A percentile compares a stretch with the other conserved stretches of the same genome.
Conservation (phyloP, 2,797 vertebrate species). For the Novumbra hubbsi region DNA sequence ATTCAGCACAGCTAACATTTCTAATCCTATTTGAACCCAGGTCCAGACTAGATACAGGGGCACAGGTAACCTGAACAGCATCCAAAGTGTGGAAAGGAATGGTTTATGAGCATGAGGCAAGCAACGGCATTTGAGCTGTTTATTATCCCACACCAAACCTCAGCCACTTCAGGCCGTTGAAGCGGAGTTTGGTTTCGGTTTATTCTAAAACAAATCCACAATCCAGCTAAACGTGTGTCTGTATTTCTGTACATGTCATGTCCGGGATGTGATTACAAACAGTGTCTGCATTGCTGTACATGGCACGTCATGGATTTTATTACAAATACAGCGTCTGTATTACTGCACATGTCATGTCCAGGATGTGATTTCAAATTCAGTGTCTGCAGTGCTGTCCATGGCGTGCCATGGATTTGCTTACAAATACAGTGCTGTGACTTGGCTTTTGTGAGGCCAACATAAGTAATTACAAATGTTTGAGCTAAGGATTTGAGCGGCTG, state of each 20-base stretch:
- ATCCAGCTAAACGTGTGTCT: not conserved
- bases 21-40: not conserved
- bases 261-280: not conserved
- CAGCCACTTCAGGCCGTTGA: not conserved
- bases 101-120: not conserved
- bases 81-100: not conserved
- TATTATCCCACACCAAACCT: not conserved
- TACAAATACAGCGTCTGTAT: not conserved
- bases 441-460: conserved; percentile 10
- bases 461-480: conserved; percentile 1
- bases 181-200: not conserved
- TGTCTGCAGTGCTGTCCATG: not conserved
- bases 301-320: not conserved
- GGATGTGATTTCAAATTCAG: not conserved
- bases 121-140: not conserved
- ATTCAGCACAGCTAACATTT: not conserved
- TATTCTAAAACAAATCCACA: not conserved
- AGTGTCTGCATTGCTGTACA: not conserved
- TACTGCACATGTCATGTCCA: not conserved
- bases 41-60: not conserved
- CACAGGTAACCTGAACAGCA: conserved; percentile 3
- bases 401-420: not conserved
- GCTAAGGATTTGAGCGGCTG: conserved; percentile 5
- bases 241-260: not conserved
- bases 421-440: not conserved